Evolutionary conservation across 1,140 invertebrate species (phyloP), one percentile per base, ranked within the genome.

Genomic region (Neelides sp.): DNA sequence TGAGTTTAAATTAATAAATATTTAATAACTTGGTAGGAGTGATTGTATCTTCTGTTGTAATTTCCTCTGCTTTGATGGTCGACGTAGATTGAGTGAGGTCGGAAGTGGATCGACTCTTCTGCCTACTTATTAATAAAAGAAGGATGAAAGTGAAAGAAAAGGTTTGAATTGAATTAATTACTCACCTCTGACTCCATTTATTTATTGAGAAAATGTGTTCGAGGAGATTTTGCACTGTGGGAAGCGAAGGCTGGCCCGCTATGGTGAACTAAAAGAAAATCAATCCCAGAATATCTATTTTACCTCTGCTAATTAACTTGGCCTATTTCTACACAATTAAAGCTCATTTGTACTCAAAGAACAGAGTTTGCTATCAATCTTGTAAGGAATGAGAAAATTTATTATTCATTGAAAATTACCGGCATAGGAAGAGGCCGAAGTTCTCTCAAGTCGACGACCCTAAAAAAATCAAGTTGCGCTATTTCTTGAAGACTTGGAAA

Each of bases 381-480:
- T 4, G 17, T 7, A 43, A 8, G 41, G 19, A 7, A 46, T 8
- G 24, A 32, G 43, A 30, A 8, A 30, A 32, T 13, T 20, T 4
- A 32, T 15, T 15, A 28, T 30, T 7, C 15, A 22, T 43, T 7
- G 26, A n/a, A 17, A 44, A 65, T 64, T 62, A 76, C 74, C 43
- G 73, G 73, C 32, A 75, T 66, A 8, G 74, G 72, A 47, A 72
- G 69, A 30, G 73, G 70, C 63, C 83, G 73, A 74, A 91, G 78
- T 70, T 90, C 85, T 45, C 86, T 73, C 35, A 90, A 73, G 69
- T 91, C 87, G 50, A 90, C 84, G 64, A 85, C 85, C 57, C 85
- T 72, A 65, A 90, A 91, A 46, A 88, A 73, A 64, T 89, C 85
- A 59, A 82, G 80, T 36, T 83, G 67, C 36, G 86, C 68, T 61